Evolutionary conservation across 92 coral and sea anemone species (phyloP).

Genomic region (Palythoa grandiflora): DNA sequence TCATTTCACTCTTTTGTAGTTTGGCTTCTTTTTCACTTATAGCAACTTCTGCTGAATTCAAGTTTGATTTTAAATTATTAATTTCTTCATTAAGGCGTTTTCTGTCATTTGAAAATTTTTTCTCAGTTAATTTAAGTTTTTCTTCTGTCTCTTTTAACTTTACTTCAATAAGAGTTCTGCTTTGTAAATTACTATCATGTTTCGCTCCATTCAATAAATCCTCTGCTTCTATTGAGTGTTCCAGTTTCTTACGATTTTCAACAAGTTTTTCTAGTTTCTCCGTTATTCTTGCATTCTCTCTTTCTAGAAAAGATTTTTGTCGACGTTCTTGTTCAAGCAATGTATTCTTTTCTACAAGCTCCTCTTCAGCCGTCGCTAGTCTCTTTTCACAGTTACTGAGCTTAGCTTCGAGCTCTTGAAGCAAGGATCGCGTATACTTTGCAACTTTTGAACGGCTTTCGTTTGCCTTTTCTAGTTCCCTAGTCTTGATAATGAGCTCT

Average conservation of each 20-base stretch:
- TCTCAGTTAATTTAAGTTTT: conserved; percentile 52
- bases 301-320: conserved; percentile 75
- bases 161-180: conserved; percentile 46
- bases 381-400: conserved; percentile 85
- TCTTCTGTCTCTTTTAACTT: conserved; percentile 59
- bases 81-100: conserved; percentile 59
- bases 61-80: conserved; percentile 48
- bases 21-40: conserved; percentile 59
- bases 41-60: conserved; percentile 54
- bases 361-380: conserved; percentile 82
- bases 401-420: conserved; percentile 92
- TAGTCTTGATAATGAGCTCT: conserved; percentile 72
- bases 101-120: conserved; percentile 42
- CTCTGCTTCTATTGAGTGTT: conserved; percentile 75
- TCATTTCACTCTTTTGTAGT: conserved; percentile 59
- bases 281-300: conserved; percentile 69
- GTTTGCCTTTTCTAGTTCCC: conserved; percentile 96
- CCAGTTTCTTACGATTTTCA: conserved; percentile 73
- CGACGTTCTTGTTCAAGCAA: conserved; percentile 84
- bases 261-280: conserved; percentile 63
- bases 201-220: conserved; percentile 80
- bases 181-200: conserved; percentile 64
- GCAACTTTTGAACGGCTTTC: conserved; percentile 99
- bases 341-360: conserved; percentile 76
- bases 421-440: conserved; percentile 91